These are phyloP conservation scores for Fundulus diaphanus DNA, from an alignment of 2,797 vertebrate species.

Conservation along the genomic window DNA sequence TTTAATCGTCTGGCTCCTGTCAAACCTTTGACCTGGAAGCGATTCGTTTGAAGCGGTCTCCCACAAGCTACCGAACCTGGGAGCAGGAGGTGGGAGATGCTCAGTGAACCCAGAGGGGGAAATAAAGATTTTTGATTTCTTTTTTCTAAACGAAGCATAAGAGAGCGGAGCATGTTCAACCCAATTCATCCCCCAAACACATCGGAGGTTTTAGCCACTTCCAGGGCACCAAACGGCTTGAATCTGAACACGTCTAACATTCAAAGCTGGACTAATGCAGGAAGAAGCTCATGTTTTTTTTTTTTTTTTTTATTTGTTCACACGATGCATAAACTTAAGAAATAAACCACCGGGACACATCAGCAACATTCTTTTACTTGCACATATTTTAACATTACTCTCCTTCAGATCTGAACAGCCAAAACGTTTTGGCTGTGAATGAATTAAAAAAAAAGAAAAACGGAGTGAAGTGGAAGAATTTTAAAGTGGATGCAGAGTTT, in stretches of 20 bases:
- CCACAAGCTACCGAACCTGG: slow-evolving; percentile 36
- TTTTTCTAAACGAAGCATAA: not conserved
- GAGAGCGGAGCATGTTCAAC: slow-evolving; percentile 4
- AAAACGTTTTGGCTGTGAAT: not conserved
- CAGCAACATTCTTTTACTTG: not conserved
- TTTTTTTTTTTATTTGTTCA: not conserved
- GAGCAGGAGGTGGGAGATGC: slow-evolving; percentile 35
- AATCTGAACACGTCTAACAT: slow-evolving; percentile 11
- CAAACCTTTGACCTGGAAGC: slow-evolving; percentile 51
- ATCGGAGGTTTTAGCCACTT: slow-evolving; percentile 15
- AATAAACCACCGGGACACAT: not conserved
- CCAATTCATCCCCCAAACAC: not conserved
- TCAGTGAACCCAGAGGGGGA: slow-evolving; percentile 18
- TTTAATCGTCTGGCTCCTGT: slow-evolving; percentile 25
- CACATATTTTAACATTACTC: not conserved
- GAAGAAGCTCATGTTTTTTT: not conserved
- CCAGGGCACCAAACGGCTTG: slow-evolving; percentile 5
- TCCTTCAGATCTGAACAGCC: not conserved
- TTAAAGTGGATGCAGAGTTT: not conserved
- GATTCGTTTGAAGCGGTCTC: slow-evolving; percentile 56
- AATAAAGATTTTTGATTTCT: not conserved
- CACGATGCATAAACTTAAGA: not conserved
- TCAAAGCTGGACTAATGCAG: not conserved
- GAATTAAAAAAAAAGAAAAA: too few species aligned
- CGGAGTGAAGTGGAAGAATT: not conserved